Percentiles rank a stretch among this genome's conserved stretches.
Evolutionary conservation across 2,888 invertebrate species (phyloP).

Genomic region (Enchytraeus crypticus): DNA sequence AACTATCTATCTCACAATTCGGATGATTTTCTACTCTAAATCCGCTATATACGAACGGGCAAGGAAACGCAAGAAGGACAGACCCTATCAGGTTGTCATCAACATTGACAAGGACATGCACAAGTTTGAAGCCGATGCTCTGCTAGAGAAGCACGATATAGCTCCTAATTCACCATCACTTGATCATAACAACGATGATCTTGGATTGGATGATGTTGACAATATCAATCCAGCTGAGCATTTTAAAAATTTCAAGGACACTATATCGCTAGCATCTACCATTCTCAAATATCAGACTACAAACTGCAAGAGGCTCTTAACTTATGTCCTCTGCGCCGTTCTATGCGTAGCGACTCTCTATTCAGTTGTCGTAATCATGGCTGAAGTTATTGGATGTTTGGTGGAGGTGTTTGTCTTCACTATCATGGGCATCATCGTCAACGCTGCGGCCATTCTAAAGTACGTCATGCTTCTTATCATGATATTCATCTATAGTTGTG

Average conservation of each 20-base stretch:
- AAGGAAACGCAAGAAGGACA: background rate
- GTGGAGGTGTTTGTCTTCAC: constrained; percentile 31
- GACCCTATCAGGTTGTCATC: constrained; percentile 3
- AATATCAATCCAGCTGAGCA: background rate
- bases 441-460: constrained; percentile 41
- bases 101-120: constrained; percentile 1
- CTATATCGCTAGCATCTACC: constrained; percentile 2
- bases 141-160: background rate
- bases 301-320: background rate
- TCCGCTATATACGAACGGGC: constrained; percentile 4
- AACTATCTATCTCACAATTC: constrained; percentile 36
- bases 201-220: constrained; percentile 1
- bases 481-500: constrained; percentile 45
- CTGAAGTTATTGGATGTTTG: constrained; percentile 24
- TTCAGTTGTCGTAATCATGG: constrained; percentile 25
- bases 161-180: background rate
- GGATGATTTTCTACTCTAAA: constrained; percentile 36
- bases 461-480: constrained; percentile 44
- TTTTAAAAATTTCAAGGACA: constrained; percentile 3
- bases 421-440: constrained; percentile 47
- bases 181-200: background rate
- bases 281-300: background rate
- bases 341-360: constrained; percentile 20
- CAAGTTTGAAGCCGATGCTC: background rate
- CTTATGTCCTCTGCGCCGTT: constrained; percentile 12